Conservation (phyloP, 2,797 vertebrate species). For the Phrynocephalus forsythii region DNA sequence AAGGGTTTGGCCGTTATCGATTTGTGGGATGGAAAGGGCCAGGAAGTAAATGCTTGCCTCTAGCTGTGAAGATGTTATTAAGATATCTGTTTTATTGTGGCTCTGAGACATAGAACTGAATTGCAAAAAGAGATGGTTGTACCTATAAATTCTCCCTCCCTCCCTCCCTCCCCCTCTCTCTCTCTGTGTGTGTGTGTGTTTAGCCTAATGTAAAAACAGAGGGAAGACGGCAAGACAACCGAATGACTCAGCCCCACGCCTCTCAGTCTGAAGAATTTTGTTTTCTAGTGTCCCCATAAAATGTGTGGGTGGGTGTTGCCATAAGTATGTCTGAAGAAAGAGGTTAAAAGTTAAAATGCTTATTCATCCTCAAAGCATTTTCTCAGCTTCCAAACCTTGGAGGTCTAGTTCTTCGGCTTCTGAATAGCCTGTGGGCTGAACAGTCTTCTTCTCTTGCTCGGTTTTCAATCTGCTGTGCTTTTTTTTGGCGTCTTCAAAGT, state of each 20-base stretch:
- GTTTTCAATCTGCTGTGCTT: background rate
- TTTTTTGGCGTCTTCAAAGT: background rate
- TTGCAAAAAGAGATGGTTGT: background rate
- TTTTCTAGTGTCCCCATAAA: background rate
- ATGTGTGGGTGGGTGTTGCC: conserved; percentile 23
- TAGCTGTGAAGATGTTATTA: background rate
- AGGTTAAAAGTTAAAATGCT: conserved; percentile 24
- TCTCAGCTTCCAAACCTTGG: no score
- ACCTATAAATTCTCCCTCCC: background rate
- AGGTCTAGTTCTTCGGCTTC: background rate
- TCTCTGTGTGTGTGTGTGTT: background rate
- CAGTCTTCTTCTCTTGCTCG: background rate
- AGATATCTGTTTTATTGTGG: conserved; percentile 35
- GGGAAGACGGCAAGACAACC: background rate
- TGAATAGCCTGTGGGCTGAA: background rate
- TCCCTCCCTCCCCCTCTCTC: rapidly evolving
- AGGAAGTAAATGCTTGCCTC: conserved; percentile 1
- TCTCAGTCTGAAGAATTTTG: background rate
- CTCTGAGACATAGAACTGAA: background rate
- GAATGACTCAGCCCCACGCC: conserved; percentile 30
- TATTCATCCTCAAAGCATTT: background rate
- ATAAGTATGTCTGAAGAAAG: background rate
- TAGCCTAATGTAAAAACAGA: conserved; percentile 42
- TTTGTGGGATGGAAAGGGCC: background rate
- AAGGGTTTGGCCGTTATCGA: background rate